Percentiles rank a stretch among this genome's conserved stretches.
Conservation (phyloP, 2,888 invertebrate species). For the Neocrepidodera transversa region DNA sequence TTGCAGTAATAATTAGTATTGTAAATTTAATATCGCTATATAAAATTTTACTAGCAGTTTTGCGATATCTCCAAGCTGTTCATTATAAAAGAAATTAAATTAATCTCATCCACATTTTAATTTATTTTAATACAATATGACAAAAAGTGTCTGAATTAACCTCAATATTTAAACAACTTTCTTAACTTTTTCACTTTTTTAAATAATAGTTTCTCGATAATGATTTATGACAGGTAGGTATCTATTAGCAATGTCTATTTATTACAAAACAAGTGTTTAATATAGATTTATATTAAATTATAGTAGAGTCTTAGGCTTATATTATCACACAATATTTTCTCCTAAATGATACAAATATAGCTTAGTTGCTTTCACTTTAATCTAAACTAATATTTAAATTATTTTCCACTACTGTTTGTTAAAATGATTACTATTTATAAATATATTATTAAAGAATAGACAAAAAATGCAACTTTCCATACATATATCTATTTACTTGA, state of each 20-base stretch:
- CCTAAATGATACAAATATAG: neutral
- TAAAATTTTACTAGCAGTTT: no score
- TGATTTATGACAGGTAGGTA: neutral
- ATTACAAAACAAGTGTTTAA: neutral
- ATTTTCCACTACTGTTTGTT: neutral
- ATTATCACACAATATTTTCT: constrained; percentile 11
- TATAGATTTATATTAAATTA: constrained; percentile 21
- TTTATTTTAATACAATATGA: neutral
- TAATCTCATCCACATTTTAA: no score
- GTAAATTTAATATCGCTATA: no score
- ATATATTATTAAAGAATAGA: no score
- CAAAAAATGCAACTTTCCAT: no score
- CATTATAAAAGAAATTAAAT: no score
- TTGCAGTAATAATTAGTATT: no score
- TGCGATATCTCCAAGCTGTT: no score
- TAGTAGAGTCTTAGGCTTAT: constrained; percentile 3
- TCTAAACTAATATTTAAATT: neutral
- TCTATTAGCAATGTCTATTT: neutral
- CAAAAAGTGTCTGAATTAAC: constrained; percentile 11
- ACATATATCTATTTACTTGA: no score
- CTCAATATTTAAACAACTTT: constrained; percentile 11
- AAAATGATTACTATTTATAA: neutral
- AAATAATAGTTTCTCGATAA: constrained; percentile 8
- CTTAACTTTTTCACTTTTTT: constrained; percentile 8
- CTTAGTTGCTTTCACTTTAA: neutral